phyloP scores from a whole-genome alignment of 1,140 invertebrate species.

The Antheraea mylitta region DNA sequence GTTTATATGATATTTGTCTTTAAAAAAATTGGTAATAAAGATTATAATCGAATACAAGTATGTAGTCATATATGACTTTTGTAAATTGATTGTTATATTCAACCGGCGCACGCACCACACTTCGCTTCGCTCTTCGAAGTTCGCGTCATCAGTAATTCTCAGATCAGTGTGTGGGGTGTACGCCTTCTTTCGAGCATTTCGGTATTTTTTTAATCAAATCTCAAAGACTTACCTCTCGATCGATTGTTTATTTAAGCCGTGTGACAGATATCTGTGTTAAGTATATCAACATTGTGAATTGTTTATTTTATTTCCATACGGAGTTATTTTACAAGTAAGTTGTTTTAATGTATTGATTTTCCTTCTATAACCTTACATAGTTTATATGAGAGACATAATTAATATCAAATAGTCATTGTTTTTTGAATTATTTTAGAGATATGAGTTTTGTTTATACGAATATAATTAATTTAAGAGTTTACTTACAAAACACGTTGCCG shows the following conservation, averaged over 20 bases:
- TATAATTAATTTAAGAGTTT: constrained; percentile 32
- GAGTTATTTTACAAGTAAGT: constrained; percentile 49
- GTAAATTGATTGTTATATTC: constrained; percentile 21
- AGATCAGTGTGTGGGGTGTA: constrained; percentile 29
- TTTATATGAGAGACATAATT: no score
- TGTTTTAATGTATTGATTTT: constrained; percentile 38
- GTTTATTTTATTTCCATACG: constrained; percentile 18
- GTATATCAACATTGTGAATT: constrained; percentile 31
- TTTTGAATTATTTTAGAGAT: background rate
- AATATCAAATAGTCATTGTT: background rate
- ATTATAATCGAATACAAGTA: constrained; percentile 13
- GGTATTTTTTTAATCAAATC: constrained; percentile 7
- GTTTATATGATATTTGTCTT: constrained; percentile 10
- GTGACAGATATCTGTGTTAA: constrained; percentile 40
- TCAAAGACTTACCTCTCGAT: constrained; percentile 29
- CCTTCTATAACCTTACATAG: background rate
- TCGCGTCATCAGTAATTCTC: constrained; percentile 59
- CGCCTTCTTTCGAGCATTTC: constrained; percentile 24
- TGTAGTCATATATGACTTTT: constrained; percentile 32
- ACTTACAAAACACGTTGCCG: constrained; percentile 46
- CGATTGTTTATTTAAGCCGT: constrained; percentile 29
- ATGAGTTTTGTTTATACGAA: background rate
- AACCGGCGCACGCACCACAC: constrained; percentile 42
- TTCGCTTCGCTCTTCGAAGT: background rate
- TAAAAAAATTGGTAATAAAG: constrained; percentile 7